A percentile compares a stretch with the other conserved stretches of the same genome.
Conservation (phyloP, 2,888 invertebrate genomes). For the Xestoiulus laeticollis region DNA sequence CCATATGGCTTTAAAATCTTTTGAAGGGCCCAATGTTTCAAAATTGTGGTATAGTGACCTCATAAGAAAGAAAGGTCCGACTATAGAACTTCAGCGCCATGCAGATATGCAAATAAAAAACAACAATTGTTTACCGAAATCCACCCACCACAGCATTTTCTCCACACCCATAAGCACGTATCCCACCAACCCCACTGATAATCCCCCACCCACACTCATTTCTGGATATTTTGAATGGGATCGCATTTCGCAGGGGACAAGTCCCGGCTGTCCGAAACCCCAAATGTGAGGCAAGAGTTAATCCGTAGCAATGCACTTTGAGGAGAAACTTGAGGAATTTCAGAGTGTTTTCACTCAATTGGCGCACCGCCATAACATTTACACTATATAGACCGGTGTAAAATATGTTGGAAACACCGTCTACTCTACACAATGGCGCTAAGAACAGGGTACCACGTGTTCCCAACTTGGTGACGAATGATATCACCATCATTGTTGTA, state of each 20-base stretch:
- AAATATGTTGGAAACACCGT: not conserved
- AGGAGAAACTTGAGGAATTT: conserved; percentile 18
- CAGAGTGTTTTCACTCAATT: conserved; percentile 4
- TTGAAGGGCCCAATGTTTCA: not conserved
- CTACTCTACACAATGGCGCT: not conserved
- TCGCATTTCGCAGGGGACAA: conserved; percentile 17
- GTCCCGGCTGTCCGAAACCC: not conserved
- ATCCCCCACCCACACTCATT: conserved; percentile 36
- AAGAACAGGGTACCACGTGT: not conserved
- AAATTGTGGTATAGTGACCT: not conserved
- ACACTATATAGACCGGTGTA: not conserved
- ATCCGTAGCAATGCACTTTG: conserved; percentile 18
- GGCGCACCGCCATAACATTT: conserved; percentile 8
- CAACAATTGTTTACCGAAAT: not conserved
- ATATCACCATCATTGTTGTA: not conserved
- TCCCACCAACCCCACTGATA: not conserved
- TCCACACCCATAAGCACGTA: conserved; percentile 14
- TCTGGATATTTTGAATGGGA: not conserved
- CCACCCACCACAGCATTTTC: not conserved
- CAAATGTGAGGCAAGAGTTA: not conserved
- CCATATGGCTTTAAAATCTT: too few relatives aligned
- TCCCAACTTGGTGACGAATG: conserved; percentile 21
- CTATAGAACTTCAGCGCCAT: not conserved
- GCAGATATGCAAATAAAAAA: not conserved
- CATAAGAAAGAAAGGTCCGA: not conserved